Evolutionary conservation across 2,113 vertebrate species (phyloP).

Genomic region (Mixornis gularis): DNA sequence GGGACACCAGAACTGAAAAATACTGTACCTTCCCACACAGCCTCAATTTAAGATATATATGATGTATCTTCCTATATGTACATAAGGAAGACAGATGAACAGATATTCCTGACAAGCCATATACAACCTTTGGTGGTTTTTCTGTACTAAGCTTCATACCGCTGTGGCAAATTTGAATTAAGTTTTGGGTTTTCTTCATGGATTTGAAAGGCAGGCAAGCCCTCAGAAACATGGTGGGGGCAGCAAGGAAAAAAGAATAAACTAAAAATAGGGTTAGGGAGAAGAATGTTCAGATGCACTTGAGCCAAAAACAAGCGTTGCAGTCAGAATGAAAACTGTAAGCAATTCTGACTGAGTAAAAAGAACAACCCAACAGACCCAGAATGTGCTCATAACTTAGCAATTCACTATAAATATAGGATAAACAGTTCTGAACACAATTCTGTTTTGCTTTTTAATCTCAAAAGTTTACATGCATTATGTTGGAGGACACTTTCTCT

Average conservation of each 20-base stretch:
- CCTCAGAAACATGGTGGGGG: not conserved
- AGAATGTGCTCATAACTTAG: not conserved
- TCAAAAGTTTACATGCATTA: not conserved
- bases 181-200: not conserved
- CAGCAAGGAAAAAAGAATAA: too few relatives aligned
- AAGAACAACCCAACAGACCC: not conserved
- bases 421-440: not conserved
- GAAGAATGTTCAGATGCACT: not conserved
- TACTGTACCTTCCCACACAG: not conserved
- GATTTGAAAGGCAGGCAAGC: not conserved
- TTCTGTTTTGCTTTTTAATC: not conserved
- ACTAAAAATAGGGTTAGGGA: not conserved
- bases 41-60: not conserved
- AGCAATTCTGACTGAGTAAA: not conserved
- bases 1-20: not conserved
- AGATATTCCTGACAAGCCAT: not conserved
- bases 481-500: not conserved
- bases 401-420: not conserved
- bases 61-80: not conserved
- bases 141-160: not conserved
- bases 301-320: not conserved
- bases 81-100: not conserved
- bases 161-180: not conserved
- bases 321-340: not conserved
- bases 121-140: not conserved